Percentiles rank a stretch among this genome's conserved stretches.
phyloP scores from a whole-genome alignment of 92 coral and sea anemone genomes.

The Chrysogorgia sp. region DNA sequence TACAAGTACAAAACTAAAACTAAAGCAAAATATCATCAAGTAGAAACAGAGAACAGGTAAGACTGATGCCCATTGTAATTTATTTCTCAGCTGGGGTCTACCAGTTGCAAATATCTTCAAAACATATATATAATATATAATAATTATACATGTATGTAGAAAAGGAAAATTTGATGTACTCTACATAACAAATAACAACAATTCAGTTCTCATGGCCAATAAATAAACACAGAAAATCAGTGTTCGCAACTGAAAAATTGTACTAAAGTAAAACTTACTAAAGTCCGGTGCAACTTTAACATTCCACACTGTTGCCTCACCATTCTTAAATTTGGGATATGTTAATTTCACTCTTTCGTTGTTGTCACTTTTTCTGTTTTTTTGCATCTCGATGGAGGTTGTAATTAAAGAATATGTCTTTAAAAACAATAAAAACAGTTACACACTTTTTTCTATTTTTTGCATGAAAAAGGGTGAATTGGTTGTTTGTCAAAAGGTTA shows the following conservation, averaged over 20 bases:
- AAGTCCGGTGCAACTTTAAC: no score
- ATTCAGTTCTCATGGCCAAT: not conserved
- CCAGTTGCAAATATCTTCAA: no score
- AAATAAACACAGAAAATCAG: no score
- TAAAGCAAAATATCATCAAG: conserved; percentile 9
- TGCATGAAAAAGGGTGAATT: no score
- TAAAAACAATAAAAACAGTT: not conserved
- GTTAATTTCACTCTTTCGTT: conserved; percentile 6
- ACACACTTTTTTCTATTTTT: no score
- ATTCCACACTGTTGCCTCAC: no score
- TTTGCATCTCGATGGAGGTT: conserved; percentile 11
- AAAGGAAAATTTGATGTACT: not conserved
- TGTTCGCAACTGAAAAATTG: conserved; percentile 47
- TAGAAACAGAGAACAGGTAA: conserved; percentile 1
- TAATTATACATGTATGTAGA: not conserved
- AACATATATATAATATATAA: no score
- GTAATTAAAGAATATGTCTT: conserved; percentile 13
- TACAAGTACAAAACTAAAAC: not conserved
- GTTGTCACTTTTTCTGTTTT: conserved; percentile 13
- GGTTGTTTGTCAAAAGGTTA: no score
- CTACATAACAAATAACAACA: not conserved
- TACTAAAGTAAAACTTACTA: not conserved
- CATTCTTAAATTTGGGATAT: no score
- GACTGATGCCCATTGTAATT: no score
- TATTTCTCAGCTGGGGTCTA: no score